A percentile compares a stretch with the other conserved stretches of the same genome.
These are phyloP conservation scores for Dynastes grantii DNA, from an alignment of 2,888 invertebrate species.

Conservation along the genomic window DNA sequence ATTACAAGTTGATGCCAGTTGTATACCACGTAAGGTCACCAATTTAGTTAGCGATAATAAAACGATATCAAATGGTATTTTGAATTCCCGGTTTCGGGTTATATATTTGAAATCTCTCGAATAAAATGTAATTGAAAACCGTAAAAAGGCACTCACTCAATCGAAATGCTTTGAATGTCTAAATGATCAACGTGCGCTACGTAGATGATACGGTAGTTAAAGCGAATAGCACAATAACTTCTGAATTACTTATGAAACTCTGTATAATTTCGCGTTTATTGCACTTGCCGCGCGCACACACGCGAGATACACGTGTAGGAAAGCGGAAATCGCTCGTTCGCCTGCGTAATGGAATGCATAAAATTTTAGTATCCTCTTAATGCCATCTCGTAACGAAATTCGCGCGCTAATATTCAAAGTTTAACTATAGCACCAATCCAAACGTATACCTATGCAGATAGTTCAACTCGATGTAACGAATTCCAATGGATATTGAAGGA, in stretches of 20 bases:
- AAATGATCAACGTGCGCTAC: not conserved
- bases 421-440: not conserved
- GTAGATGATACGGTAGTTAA: constrained; percentile 12
- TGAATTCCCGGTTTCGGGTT: not conserved
- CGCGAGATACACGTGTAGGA: not conserved
- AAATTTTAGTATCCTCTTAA: constrained; percentile 39
- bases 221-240: constrained; percentile 11
- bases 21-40: too few species aligned
- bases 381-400: constrained; percentile 18
- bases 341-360: constrained; percentile 37
- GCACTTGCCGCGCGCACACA: constrained; percentile 28
- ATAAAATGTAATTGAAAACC: constrained; percentile 10
- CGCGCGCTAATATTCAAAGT: constrained; percentile 3
- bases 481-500: constrained; percentile 78
- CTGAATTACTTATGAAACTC: constrained; percentile 38
- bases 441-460: constrained; percentile 65
- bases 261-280: constrained; percentile 41
- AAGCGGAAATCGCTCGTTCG: constrained; percentile 30
- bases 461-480: constrained; percentile 78
- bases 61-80: too few species aligned
- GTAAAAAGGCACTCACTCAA: constrained; percentile 11
- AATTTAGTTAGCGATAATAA: too few species aligned
- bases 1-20: too few species aligned
- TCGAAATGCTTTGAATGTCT: constrained; percentile 17
- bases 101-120: constrained; percentile 4